Conservation (phyloP, 2,888 invertebrate genomes). For the Drosophila mulleri region DNA sequence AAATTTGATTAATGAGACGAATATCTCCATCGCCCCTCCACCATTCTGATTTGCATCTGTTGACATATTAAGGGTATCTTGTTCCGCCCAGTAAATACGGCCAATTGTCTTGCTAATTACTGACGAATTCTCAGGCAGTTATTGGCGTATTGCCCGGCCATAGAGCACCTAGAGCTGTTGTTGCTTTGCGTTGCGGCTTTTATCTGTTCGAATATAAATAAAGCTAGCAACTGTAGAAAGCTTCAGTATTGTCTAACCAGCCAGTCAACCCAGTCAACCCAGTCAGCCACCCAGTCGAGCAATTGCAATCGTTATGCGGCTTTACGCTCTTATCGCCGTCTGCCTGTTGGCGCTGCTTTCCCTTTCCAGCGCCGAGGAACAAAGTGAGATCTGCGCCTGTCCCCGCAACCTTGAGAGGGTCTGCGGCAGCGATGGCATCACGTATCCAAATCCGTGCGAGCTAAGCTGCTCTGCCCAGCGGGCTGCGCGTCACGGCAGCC, state of each 20-base stretch:
- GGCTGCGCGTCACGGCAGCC: background rate
- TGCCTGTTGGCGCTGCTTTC: slow-evolving; percentile 57
- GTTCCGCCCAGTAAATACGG: too few relatives aligned
- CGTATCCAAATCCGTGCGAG: slow-evolving; percentile 73
- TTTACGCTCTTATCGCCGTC: slow-evolving; percentile 53
- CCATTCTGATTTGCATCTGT: too few relatives aligned
- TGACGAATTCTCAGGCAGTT: background rate
- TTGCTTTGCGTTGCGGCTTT: background rate
- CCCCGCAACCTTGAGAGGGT: slow-evolving; percentile 25
- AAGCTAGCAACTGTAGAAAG: background rate
- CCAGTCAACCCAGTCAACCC: slow-evolving; percentile 33
- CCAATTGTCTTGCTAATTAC: background rate
- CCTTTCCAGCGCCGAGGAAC: slow-evolving; percentile 18
- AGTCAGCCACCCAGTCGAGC: slow-evolving; percentile 21
- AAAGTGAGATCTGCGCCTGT: slow-evolving; percentile 36
- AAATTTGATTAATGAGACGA: too few relatives aligned
- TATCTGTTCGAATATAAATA: slow-evolving; percentile 2
- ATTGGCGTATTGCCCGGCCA: background rate
- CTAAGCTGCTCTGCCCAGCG: slow-evolving; percentile 60
- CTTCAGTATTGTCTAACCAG: slow-evolving; percentile 12
- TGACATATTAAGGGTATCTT: too few relatives aligned
- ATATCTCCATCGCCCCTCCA: too few relatives aligned
- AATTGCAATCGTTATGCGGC: slow-evolving; percentile 55
- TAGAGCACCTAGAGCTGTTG: background rate
- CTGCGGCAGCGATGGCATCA: slow-evolving; percentile 47